Base-by-base conservation (phyloP, 1,140 invertebrate genomes). In the Harpegnathos saltator region DNA sequence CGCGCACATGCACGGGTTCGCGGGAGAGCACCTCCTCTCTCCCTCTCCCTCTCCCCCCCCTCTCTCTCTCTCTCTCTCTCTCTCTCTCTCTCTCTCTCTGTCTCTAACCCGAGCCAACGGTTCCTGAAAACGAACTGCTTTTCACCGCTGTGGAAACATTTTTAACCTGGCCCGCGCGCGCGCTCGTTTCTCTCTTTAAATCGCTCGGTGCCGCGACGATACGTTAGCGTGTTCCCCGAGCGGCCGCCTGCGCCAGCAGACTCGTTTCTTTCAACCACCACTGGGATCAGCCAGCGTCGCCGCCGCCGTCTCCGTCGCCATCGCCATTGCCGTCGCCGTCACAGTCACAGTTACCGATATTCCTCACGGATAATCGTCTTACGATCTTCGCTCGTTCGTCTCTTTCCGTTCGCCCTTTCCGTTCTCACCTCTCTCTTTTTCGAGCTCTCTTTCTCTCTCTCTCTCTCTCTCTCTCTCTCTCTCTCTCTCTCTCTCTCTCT, bases 151-250 rank as follows among this genome's bases (percentile, higher is more conserved):
- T 85, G 85, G 85, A 89, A 90, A 90, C 86, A 91, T 89, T 91
- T 92, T 90, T 91, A 91, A 90, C 88, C 77, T 48, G 54, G 26
- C 44, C 29, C 1, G 44, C 15, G 52, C 59, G 61, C 62, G 0
- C 56, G 65, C 73, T 89, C 89, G 88, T 91, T 89, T 84, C 86
- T 91, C 89, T 90, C 87, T 87, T 77, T 86, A 85, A 90, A 89
- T 90, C 90, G 89, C 82, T 88, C 88, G 88, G 84, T 90, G 75
- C 82, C 65, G 69, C 71, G 33, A 24, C 90, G 83, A 90, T 90
- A 90, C 85, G 78, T 90, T 90, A 90, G 78, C 50, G 5, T 69
- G 85, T 81, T 83, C 73, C 85, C 61, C 56, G 86, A 71, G 74
- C 17, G 19, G 61, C 33, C 29, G 52, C 44, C 63, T 61, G 56